Percentiles rank a stretch among this genome's conserved stretches.
Conservation (phyloP, 2,888 invertebrate species). For the Leptarthrus brevirostris region DNA sequence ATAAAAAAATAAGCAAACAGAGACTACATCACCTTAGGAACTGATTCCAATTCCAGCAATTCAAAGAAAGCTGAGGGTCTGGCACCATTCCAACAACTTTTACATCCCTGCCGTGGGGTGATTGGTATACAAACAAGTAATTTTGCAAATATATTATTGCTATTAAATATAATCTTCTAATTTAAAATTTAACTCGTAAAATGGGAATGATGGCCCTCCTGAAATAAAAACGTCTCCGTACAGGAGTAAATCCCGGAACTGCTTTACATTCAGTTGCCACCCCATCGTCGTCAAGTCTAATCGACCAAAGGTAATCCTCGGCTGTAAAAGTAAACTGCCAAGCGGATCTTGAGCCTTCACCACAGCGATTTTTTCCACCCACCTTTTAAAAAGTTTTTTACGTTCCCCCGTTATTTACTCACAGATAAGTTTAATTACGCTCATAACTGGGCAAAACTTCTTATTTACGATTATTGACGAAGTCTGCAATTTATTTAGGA, state of each 20-base stretch:
- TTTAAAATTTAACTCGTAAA: conserved; percentile 55
- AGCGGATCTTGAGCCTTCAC: conserved; percentile 17
- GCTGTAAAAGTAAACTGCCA: conserved; percentile 49
- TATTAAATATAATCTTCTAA: conserved; percentile 55
- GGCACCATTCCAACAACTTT: background rate
- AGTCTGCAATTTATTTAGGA: conserved; percentile 27
- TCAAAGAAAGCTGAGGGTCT: background rate
- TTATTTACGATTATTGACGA: conserved; percentile 52
- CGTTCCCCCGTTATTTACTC: conserved; percentile 39
- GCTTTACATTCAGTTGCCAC: conserved; percentile 51
- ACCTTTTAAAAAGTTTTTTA: conserved; percentile 31
- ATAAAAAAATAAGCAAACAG: conserved; percentile 47
- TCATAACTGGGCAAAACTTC: conserved; percentile 51
- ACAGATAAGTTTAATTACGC: conserved; percentile 52
- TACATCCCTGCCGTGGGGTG: background rate
- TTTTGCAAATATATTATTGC: conserved; percentile 53
- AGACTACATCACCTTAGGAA: conserved; percentile 45
- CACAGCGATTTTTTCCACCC: background rate
- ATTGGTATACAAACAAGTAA: conserved; percentile 50
- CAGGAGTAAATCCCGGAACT: conserved; percentile 28
- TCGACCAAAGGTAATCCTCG: conserved; percentile 53
- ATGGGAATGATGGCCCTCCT: conserved; percentile 48
- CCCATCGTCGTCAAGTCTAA: conserved; percentile 52
- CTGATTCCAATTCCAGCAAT: background rate
- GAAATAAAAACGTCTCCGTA: conserved; percentile 29